Conservation (phyloP, 2,797 vertebrate species). For the Dromococcyx pavoninus region DNA sequence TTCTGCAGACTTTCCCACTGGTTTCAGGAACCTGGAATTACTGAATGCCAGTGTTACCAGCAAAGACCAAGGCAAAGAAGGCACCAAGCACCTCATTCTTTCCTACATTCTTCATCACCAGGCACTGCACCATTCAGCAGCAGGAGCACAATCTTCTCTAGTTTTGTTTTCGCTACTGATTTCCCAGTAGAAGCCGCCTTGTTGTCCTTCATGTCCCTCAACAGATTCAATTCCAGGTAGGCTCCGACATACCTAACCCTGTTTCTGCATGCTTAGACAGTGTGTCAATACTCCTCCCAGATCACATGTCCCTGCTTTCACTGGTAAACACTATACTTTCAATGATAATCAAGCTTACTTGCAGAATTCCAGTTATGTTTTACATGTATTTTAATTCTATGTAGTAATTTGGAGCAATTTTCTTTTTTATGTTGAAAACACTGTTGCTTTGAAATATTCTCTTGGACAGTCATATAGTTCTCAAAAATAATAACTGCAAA, state of each 20-base stretch:
- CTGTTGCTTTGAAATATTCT: not conserved
- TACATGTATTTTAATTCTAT: not conserved
- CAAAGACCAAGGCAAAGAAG: not conserved
- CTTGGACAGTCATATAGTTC: not conserved
- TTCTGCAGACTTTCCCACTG: not conserved
- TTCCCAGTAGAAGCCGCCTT: not conserved
- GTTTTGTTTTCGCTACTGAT: not conserved
- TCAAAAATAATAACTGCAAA: slow-evolving; percentile 25
- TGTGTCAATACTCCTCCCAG: not conserved
- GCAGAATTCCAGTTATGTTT: not conserved
- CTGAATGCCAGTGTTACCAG: not conserved
- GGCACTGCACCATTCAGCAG: not conserved
- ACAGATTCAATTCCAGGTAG: not conserved
- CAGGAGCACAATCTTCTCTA: not conserved
- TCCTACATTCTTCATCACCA: not conserved
- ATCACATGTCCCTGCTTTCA: not conserved
- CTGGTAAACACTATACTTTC: not conserved
- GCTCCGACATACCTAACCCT: not conserved
- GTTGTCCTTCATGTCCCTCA: not conserved
- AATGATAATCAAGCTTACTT: not conserved
- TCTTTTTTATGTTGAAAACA: not conserved
- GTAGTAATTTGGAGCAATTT: not conserved
- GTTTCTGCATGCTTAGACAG: not conserved
- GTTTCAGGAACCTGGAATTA: not conserved
- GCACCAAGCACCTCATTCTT: not conserved